Evolutionary conservation across 23 tunicate genomes (phyloP).

Genomic region (Halocynthia aurantium): DNA sequence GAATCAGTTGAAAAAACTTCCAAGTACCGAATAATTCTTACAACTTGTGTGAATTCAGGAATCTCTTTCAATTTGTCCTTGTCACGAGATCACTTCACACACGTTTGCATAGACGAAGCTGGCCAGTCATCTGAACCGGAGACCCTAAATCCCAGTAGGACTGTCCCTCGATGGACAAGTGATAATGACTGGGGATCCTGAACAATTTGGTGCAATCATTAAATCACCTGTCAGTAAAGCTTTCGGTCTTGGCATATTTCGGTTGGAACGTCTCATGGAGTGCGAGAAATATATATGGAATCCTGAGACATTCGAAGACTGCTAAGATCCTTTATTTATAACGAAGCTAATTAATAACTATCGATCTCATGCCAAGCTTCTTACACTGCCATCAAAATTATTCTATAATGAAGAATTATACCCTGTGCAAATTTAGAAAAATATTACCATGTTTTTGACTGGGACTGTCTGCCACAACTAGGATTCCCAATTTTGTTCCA

Average conservation of each 20-base stretch:
- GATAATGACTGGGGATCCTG: slow-evolving; percentile 74
- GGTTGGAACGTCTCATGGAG: slow-evolving; percentile 65
- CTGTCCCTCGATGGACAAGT: slow-evolving; percentile 57
- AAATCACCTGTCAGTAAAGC: slow-evolving; percentile 48
- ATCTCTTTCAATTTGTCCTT: slow-evolving; percentile 34
- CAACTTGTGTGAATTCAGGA: slow-evolving; percentile 89
- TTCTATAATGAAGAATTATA: slow-evolving; percentile 68
- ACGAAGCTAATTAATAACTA: slow-evolving; percentile 85
- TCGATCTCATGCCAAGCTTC: slow-evolving; percentile 52
- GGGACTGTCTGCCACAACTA: slow-evolving; percentile 50
- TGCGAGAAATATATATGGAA: slow-evolving; percentile 27
- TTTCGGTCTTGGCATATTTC: slow-evolving; percentile 53
- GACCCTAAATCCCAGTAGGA: slow-evolving; percentile 66
- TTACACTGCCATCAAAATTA: slow-evolving; percentile 50
- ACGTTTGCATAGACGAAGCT: slow-evolving; percentile 78
- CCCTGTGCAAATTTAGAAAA: slow-evolving; percentile 31
- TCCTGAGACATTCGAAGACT: slow-evolving; percentile 18
- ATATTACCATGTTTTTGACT: slow-evolving; percentile 11
- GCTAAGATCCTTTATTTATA: slow-evolving; percentile 64
- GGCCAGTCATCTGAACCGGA: slow-evolving; percentile 92
- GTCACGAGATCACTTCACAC: slow-evolving; percentile 62
- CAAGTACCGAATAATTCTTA: slow-evolving; percentile 43
- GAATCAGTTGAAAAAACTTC: slow-evolving; percentile 34
- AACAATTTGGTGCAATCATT: slow-evolving; percentile 76
- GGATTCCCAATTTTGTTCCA: slow-evolving; percentile 72